Evolutionary conservation across 37 sponge, comb jelly and placozoan species (phyloP).

Genomic region (Lycopodina hypogea): DNA sequence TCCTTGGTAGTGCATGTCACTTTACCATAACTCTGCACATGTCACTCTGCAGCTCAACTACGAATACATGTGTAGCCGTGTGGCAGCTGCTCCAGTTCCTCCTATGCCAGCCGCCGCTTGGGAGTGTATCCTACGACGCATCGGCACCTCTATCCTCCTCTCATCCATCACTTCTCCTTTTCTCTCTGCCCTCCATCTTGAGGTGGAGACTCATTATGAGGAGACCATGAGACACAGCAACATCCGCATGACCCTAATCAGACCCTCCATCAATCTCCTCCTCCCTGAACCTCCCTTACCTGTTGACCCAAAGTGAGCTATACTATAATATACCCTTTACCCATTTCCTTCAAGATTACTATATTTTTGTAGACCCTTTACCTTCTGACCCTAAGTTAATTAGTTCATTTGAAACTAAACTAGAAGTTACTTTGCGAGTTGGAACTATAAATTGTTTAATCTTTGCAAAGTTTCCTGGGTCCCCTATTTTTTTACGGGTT

Average conservation of each 20-base stretch:
- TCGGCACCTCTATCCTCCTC: constrained; percentile 36
- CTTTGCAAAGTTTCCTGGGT: too few relatives aligned
- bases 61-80: constrained; percentile 82
- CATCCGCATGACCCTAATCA: constrained; percentile 65
- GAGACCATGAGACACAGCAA: constrained; percentile 68
- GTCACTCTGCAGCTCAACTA: constrained; percentile 68
- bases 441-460: too few relatives aligned
- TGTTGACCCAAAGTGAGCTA: constrained; percentile 57
- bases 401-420: too few relatives aligned
- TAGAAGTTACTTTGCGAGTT: too few relatives aligned
- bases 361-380: too few relatives aligned
- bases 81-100: constrained; percentile 79
- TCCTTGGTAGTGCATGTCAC: too few relatives aligned
- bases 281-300: constrained; percentile 55
- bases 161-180: constrained; percentile 23
- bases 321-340: not conserved
- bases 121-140: constrained; percentile 59
- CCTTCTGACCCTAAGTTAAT: too few relatives aligned
- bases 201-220: constrained; percentile 53
- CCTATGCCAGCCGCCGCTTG: constrained; percentile 70
- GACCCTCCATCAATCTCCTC: constrained; percentile 69
- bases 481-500: too few relatives aligned
- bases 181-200: constrained; percentile 31
- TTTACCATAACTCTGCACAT: too few relatives aligned
- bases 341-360: not conserved